These are phyloP conservation scores for Ahaetulla prasina DNA, from an alignment of 2,113 vertebrate genomes.

Conservation along the genomic window DNA sequence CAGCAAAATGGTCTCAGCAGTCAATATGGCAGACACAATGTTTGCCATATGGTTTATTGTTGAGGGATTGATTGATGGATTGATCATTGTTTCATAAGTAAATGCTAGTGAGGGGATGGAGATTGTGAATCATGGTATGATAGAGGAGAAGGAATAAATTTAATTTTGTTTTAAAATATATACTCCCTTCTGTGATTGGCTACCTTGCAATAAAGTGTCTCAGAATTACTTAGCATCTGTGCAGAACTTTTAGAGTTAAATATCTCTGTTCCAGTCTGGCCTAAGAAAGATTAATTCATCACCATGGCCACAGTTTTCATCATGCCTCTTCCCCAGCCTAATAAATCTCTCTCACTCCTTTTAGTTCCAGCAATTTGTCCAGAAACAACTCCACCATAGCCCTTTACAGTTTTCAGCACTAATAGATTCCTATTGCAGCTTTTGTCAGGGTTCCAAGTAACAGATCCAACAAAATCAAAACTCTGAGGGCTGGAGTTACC, in stretches of 20 bases:
- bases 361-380: not conserved
- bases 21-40: not conserved
- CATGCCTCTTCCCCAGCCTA: not conserved
- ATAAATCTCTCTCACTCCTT: not conserved
- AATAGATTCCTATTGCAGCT: not conserved
- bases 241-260: not conserved
- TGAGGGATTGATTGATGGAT: not conserved
- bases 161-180: not conserved
- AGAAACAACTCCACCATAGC: not conserved
- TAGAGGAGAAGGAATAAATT: not conserved
- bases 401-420: not conserved
- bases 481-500: no score
- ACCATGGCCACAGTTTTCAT: not conserved
- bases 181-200: not conserved
- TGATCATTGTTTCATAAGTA: not conserved
- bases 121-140: not conserved
- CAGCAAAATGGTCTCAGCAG: not conserved
- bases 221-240: not conserved
- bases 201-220: not conserved
- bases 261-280: not conserved
- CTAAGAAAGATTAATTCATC: not conserved
- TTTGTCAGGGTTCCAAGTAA: no score
- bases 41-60: not conserved
- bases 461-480: no score
- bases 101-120: not conserved